Evolutionary conservation across 2,888 invertebrate genomes (phyloP), one percentile per base, ranked within the genome.

Genomic region (Petrolisthes cinctipes): DNA sequence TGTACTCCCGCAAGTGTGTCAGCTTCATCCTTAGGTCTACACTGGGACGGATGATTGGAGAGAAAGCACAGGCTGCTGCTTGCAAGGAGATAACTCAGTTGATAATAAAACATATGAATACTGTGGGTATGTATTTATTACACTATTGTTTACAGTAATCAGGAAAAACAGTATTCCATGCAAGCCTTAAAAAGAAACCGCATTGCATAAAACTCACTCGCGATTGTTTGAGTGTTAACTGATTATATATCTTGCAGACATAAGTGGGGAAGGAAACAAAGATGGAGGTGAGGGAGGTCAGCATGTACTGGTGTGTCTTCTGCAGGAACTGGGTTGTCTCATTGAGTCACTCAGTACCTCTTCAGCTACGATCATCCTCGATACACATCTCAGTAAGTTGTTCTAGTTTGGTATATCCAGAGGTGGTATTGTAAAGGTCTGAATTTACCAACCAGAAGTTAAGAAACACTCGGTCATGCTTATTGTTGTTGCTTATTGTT

Each of bases 1-100:
- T 99, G 2, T 98, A 99, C 93, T 98, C 99, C 0, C 95, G 99
- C 91, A 98, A 98, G 93, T 99, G 99, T 93, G 97, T 99, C 89
- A 97, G 97, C 92, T 99, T 98, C 93, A 97, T 99, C 91, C 94
- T 99, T 86, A 95, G 98, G 82, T 96, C 97, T 90, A 96, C 98
- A 0, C 94, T 99, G 68, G 98, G 99, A 0, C 96, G 97, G 92
- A 96, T 99, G 95, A 94, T 99, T 51, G 97, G 98, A 0, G 99
- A 99, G 93, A 98, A 98, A 92, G 98, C 99, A 9, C 99, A 99
- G 93, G 96, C 97, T 57, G 96, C 97, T 0, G 99, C 99, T 0
- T 97, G 97, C 92, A 97, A 98, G 92, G 98, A 99, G 93, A 96
- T 99, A 37, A 89, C 91, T 85, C 96, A 97, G 91, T 96, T 96